Evolutionary conservation across 2,113 vertebrate species (phyloP).

Genomic region (Malurus melanocephalus): DNA sequence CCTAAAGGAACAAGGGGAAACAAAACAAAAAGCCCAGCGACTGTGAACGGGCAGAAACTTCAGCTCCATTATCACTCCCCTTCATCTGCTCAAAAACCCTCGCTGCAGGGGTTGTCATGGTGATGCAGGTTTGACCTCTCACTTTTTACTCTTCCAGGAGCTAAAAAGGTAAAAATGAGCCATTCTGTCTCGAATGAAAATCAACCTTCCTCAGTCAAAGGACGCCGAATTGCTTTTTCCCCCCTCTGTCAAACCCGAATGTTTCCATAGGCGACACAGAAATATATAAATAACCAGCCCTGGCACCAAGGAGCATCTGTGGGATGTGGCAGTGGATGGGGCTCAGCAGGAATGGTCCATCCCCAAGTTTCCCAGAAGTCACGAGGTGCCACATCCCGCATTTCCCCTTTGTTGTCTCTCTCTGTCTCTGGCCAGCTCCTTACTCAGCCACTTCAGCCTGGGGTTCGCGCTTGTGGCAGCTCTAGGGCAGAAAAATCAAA

Average conservation of each 20-base stretch:
- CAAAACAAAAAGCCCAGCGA: slow-evolving; percentile 6
- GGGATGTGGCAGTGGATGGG: background rate
- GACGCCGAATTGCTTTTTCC: slow-evolving; percentile 55
- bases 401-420: rapidly evolving
- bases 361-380: background rate
- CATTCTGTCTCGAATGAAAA: slow-evolving; percentile 74
- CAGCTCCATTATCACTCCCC: slow-evolving; percentile 66
- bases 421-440: background rate
- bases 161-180: slow-evolving; percentile 76
- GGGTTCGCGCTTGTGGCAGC: slow-evolving; percentile 1
- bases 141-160: slow-evolving; percentile 76
- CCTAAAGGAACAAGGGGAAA: background rate
- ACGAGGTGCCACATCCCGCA: rapidly evolving
- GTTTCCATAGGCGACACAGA: slow-evolving; percentile 32
- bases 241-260: slow-evolving; percentile 50
- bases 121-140: slow-evolving; percentile 76
- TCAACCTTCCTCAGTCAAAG: slow-evolving; percentile 66
- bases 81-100: slow-evolving; percentile 65
- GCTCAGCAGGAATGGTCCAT: background rate
- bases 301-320: rapidly evolving
- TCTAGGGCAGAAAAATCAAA: slow-evolving; percentile 67
- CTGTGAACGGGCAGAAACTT: slow-evolving; percentile 53
- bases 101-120: slow-evolving; percentile 75
- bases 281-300: slow-evolving; percentile 13
- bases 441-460: background rate